Conservation (phyloP, 1,140 invertebrate genomes). For the Pseudoatta argentina region DNA sequence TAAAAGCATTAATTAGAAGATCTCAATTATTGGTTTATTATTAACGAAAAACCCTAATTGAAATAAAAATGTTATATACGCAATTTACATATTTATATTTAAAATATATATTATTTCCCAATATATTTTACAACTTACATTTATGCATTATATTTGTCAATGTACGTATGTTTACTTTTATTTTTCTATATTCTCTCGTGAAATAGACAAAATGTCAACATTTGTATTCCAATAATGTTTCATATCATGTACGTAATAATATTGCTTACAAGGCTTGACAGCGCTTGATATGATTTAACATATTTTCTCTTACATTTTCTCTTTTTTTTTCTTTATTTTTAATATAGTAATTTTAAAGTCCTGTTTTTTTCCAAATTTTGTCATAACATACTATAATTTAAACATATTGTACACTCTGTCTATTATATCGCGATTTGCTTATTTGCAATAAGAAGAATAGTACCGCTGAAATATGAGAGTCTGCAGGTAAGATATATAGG, state of each 20-base stretch:
- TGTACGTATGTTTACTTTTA: background rate
- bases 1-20: background rate
- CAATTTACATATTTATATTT: no score
- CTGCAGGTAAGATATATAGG: background rate
- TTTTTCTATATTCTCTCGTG: background rate
- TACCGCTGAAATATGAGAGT: background rate
- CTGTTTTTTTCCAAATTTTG: background rate
- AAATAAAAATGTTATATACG: no score
- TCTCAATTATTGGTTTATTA: background rate
- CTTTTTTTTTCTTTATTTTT: constrained; percentile 6
- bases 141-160: background rate
- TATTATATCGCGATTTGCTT: background rate
- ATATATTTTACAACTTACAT: background rate
- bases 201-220: constrained; percentile 11
- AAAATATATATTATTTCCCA: no score
- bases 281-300: background rate
- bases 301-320: background rate
- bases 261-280: constrained; percentile 29
- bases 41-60: background rate
- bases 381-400: background rate
- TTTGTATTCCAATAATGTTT: constrained; percentile 5
- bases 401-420: background rate
- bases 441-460: background rate
- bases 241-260: background rate
- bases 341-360: background rate